Evolutionary conservation across 2,888 invertebrate genomes (phyloP).

Genomic region (Hypercompe scribonia): DNA sequence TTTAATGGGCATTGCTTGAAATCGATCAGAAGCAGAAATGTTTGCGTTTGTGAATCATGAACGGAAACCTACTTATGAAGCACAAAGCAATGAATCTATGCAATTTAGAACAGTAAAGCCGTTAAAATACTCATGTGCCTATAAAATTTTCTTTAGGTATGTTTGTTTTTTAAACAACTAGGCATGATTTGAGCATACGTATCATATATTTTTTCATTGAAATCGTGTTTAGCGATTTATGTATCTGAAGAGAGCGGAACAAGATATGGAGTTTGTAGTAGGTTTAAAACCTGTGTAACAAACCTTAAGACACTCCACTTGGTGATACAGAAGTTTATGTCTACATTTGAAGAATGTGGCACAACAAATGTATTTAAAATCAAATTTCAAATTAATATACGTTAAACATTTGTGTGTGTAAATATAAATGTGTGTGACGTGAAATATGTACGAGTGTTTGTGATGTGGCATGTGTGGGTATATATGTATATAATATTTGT

Average conservation of each 20-base stretch:
- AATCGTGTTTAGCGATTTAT: neutral
- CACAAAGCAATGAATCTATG: conserved; percentile 39
- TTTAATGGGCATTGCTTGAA: conserved; percentile 54
- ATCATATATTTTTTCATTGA: neutral
- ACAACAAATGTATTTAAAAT: no score
- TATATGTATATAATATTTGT: no score
- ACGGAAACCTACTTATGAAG: conserved; percentile 42
- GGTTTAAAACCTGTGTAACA: no score
- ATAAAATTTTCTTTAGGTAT: neutral
- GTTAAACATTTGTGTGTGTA: no score
- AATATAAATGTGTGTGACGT: no score
- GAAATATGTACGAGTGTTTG: no score
- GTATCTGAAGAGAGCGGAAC: neutral
- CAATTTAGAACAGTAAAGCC: conserved; percentile 23
- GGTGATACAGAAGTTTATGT: no score
- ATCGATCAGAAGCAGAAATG: conserved; percentile 51
- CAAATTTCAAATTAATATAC: no score
- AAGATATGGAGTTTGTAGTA: no score
- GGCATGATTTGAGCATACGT: neutral
- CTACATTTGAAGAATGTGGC: no score
- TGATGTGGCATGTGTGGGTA: no score
- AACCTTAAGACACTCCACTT: no score
- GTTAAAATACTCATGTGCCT: neutral
- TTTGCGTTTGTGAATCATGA: conserved; percentile 50
- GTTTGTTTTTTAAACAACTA: neutral